phyloP scores from a whole-genome alignment of 2,888 invertebrate genomes.

The Muschampia staudingeri region DNA sequence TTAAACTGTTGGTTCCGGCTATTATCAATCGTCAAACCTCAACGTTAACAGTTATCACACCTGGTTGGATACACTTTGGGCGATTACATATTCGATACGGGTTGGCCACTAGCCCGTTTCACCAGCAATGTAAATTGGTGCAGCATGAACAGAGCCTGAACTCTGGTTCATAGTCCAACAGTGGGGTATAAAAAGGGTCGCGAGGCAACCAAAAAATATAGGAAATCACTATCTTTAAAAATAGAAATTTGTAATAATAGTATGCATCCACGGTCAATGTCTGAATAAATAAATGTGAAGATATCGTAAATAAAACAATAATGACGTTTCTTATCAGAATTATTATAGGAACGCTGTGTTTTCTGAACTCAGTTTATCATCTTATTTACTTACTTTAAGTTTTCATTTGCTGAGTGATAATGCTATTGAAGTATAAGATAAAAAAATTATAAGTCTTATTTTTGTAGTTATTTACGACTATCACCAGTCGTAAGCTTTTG shows the following conservation, averaged over 20 bases:
- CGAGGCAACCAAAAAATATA: background rate
- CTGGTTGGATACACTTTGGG: too few relatives aligned
- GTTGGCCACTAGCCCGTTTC: too few relatives aligned
- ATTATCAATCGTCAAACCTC: too few relatives aligned
- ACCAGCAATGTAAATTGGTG: too few relatives aligned
- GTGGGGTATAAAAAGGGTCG: too few relatives aligned
- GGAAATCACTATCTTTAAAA: background rate
- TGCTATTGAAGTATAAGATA: conserved; percentile 42
- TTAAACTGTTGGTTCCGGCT: too few relatives aligned
- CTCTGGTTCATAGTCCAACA: too few relatives aligned
- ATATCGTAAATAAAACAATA: conserved; percentile 42
- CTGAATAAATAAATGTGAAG: conserved; percentile 23
- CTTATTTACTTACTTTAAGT: conserved; percentile 50
- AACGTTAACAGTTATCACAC: too few relatives aligned
- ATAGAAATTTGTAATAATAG: background rate
- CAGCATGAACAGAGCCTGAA: too few relatives aligned
- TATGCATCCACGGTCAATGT: background rate
- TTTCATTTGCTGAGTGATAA: conserved; percentile 49
- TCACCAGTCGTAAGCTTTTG: conserved; percentile 10
- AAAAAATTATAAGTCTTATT: conserved; percentile 45
- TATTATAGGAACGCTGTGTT: conserved; percentile 25
- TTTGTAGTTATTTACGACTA: conserved; percentile 41
- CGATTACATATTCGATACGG: too few relatives aligned
- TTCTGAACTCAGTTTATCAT: conserved; percentile 50
- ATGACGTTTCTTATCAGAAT: conserved; percentile 41